phyloP scores from a whole-genome alignment of 2,888 invertebrate genomes.

The Tolmerus cingulatus region DNA sequence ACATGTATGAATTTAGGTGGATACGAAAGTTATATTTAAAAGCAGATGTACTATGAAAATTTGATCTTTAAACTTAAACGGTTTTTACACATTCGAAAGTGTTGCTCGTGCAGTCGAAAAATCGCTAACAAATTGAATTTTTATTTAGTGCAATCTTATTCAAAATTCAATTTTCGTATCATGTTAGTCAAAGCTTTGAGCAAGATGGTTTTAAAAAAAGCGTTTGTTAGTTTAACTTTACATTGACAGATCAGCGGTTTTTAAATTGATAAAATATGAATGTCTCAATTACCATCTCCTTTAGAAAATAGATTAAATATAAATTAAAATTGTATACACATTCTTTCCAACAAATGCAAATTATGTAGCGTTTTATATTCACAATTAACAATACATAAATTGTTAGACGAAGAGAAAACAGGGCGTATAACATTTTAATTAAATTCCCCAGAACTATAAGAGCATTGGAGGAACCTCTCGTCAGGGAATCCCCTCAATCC shows the following conservation, averaged over 20 bases:
- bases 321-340: not conserved
- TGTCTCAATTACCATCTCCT: not conserved
- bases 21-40: too few relatives aligned
- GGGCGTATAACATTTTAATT: not conserved
- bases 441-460: not conserved
- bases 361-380: not conserved
- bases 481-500: not conserved
- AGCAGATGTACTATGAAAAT: too few relatives aligned
- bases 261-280: not conserved
- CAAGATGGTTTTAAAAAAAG: not conserved
- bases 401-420: not conserved
- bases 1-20: too few relatives aligned
- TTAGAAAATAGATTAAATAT: not conserved
- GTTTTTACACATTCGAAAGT: not conserved
- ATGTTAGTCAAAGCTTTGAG: not conserved
- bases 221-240: too few relatives aligned
- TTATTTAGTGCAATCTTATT: not conserved
- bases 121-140: not conserved
- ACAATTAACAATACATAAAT: not conserved
- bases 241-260: not conserved
- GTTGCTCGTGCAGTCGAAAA: not conserved
- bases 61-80: too few relatives aligned
- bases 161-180: not conserved
- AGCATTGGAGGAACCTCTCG: not conserved
- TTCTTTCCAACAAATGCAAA: not conserved